Evolutionary conservation across 2,113 vertebrate species (phyloP).

Genomic region (Pituophis catenifer): DNA sequence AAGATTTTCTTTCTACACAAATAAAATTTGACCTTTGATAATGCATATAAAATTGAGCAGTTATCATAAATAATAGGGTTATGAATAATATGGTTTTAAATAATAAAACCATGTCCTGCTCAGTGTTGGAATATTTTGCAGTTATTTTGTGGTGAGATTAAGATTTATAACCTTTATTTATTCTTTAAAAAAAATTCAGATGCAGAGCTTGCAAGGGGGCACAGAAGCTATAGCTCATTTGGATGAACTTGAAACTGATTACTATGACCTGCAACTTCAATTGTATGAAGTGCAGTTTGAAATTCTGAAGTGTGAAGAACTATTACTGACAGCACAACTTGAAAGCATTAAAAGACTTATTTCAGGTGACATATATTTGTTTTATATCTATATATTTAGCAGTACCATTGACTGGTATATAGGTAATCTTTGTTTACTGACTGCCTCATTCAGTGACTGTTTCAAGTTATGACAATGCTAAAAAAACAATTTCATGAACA

Average conservation of each 20-base stretch:
- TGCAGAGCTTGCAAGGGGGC: constrained; percentile 89
- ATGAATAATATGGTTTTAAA: background rate
- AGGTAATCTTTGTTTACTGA: background rate
- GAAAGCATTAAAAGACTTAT: constrained; percentile 92
- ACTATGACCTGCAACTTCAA: constrained; percentile 95
- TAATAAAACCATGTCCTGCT: background rate
- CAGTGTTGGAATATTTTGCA: background rate
- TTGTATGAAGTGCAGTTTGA: constrained; percentile 96
- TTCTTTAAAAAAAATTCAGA: constrained; percentile 70
- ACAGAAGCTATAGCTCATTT: constrained; percentile 87
- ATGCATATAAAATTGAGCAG: background rate
- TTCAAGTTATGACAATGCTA: background rate
- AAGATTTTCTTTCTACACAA: background rate
- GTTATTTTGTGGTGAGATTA: background rate
- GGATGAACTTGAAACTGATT: constrained; percentile 92
- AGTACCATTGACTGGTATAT: constrained; percentile 5
- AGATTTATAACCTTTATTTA: background rate
- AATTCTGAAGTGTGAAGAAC: constrained; percentile 93
- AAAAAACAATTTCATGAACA: background rate
- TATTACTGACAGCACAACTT: constrained; percentile 90
- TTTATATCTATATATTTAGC: constrained; percentile 3
- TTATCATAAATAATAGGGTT: background rate
- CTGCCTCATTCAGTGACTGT: background rate
- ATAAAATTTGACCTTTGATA: background rate
- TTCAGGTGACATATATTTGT: constrained; percentile 75